A percentile compares a stretch with the other conserved stretches of the same genome.
Conservation (phyloP, 1,140 invertebrate species). For the Nephotettix cincticeps region DNA sequence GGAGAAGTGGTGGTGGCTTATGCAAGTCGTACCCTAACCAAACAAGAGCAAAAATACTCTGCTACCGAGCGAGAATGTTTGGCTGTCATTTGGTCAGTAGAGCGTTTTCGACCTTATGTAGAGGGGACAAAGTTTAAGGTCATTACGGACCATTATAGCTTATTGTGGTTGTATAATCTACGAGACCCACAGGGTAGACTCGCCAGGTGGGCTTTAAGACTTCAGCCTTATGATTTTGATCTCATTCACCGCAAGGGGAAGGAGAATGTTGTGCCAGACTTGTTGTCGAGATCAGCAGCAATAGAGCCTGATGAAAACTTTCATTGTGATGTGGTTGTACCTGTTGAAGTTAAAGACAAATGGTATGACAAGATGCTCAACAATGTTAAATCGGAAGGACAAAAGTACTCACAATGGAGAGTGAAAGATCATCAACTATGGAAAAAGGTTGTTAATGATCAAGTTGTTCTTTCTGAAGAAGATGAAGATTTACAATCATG, state of each 20-base stretch:
- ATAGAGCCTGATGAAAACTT: too few relatives aligned
- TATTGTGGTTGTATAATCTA: not conserved
- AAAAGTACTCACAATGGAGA: too few relatives aligned
- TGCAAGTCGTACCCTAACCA: not conserved
- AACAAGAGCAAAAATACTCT: conserved; percentile 7
- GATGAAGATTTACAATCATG: too few relatives aligned
- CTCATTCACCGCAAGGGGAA: not conserved
- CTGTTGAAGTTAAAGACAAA: too few relatives aligned
- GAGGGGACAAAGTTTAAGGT: not conserved
- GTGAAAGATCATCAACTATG: too few relatives aligned
- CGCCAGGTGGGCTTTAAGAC: not conserved
- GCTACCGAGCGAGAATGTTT: not conserved
- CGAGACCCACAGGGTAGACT: not conserved
- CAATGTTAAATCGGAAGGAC: too few relatives aligned
- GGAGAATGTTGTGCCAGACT: too few relatives aligned
- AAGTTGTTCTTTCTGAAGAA: too few relatives aligned
- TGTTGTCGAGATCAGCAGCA: too few relatives aligned
- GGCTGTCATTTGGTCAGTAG: not conserved
- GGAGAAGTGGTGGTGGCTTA: not conserved
- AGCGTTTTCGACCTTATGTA: not conserved
- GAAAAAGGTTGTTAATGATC: too few relatives aligned
- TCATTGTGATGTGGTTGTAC: too few relatives aligned
- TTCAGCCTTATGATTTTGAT: not conserved
- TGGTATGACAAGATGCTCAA: too few relatives aligned
- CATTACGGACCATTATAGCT: conserved; percentile 3